Percentiles rank a stretch among this genome's conserved stretches.
These are phyloP conservation scores for Archips xylosteana DNA, from an alignment of 2,888 invertebrate genomes.

Conservation along the genomic window DNA sequence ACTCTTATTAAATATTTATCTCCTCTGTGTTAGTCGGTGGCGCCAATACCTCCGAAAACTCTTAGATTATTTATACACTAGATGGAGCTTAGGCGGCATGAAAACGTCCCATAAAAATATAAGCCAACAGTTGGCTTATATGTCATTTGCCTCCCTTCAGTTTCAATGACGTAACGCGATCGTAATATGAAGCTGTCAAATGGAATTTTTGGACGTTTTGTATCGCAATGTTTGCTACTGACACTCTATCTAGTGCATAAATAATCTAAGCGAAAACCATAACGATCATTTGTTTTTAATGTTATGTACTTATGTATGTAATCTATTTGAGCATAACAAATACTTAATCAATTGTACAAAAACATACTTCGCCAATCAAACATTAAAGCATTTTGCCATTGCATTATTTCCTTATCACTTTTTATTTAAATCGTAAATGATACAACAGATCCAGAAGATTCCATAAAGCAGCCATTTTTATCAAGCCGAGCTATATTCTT, in stretches of 20 bases:
- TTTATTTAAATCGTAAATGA: neutral
- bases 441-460: neutral
- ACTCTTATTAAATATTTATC: neutral
- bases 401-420: conserved; percentile 17
- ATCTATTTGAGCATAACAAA: conserved; percentile 2
- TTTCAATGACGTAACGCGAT: too few species aligned
- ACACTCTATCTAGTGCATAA: too few species aligned
- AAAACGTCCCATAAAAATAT: too few species aligned
- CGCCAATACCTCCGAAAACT: neutral
- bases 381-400: conserved; percentile 31
- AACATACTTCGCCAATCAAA: conserved; percentile 2
- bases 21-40: neutral
- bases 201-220: too few species aligned
- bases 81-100: too few species aligned
- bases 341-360: neutral
- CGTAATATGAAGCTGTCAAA: too few species aligned
- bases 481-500: neutral
- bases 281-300: neutral
- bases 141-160: too few species aligned
- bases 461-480: neutral
- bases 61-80: too few species aligned
- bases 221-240: too few species aligned
- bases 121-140: too few species aligned
- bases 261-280: too few species aligned
- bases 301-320: neutral